Percentiles rank a stretch among this genome's conserved stretches.
Conservation (phyloP, 2,888 invertebrate genomes). For the Slavum lentiscoides region DNA sequence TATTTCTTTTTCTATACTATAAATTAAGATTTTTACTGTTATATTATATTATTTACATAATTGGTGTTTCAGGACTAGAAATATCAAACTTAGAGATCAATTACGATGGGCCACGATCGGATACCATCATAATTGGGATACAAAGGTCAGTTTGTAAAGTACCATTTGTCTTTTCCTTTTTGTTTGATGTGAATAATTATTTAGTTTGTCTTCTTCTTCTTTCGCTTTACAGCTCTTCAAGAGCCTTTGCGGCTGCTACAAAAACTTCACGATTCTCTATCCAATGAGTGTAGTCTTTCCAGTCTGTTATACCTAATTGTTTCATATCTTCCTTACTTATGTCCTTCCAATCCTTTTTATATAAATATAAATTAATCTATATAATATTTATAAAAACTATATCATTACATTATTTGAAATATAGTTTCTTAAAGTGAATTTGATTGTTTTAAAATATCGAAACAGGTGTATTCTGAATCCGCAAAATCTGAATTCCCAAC, state of each 20-base stretch:
- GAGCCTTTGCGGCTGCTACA: too few species aligned
- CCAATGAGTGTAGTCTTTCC: too few species aligned
- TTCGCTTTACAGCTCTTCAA: too few species aligned
- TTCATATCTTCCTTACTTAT: too few species aligned
- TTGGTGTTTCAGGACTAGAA: constrained; percentile 55
- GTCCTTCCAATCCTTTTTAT: too few species aligned
- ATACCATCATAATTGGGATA: constrained; percentile 97
- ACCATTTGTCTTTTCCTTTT: background rate
- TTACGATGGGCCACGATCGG: constrained; percentile 95
- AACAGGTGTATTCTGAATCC: constrained; percentile 72
- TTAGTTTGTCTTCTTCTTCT: too few species aligned
- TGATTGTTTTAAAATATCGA: constrained; percentile 23
- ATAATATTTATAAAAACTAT: too few species aligned
- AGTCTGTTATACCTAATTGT: too few species aligned
- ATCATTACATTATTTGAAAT: too few species aligned
- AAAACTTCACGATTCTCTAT: too few species aligned
- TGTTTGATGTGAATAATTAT: background rate
- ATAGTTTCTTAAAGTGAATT: background rate
- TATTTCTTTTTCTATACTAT: background rate
- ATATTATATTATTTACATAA: constrained; percentile 14
- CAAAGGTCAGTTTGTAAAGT: constrained; percentile 69
- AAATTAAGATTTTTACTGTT: constrained; percentile 3
- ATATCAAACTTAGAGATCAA: constrained; percentile 61
- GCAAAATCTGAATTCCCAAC: constrained; percentile 71
- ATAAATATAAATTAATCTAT: too few species aligned